A percentile compares a stretch with the other conserved stretches of the same genome.
phyloP scores from a whole-genome alignment of 2,797 vertebrate genomes.

The Diceros bicornis region DNA sequence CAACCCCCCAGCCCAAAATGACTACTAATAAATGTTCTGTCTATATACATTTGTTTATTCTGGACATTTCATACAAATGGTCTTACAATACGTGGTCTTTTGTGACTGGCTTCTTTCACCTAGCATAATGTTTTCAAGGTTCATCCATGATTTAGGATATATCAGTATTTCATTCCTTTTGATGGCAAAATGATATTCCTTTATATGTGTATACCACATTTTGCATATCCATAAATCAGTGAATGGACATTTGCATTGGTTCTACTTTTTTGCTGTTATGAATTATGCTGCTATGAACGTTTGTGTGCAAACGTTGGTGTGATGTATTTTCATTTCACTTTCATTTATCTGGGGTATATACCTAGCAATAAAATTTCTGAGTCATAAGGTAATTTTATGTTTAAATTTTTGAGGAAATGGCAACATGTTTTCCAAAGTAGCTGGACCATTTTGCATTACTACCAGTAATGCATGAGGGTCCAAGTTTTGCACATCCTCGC shows the following conservation, averaged over 20 bases:
- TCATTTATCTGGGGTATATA: neutral
- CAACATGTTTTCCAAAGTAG: neutral
- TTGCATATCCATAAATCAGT: neutral
- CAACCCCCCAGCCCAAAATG: accelerated
- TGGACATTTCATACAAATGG: neutral
- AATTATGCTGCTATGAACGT: neutral
- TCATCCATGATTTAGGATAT: neutral
- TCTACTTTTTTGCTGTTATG: neutral
- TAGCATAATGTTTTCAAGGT: neutral
- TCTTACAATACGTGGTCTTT: neutral
- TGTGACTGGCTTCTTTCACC: neutral
- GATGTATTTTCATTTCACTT: neutral
- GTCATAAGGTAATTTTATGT: neutral
- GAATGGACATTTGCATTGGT: neutral
- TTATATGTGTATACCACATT: no score
- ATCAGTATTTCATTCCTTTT: neutral
- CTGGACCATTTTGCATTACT: neutral
- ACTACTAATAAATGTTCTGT: neutral
- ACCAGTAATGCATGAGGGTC: accelerated
- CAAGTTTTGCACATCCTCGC: neutral
- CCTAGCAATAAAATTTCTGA: neutral
- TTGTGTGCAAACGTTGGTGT: neutral
- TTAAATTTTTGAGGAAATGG: neutral
- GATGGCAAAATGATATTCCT: neutral
- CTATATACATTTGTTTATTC: neutral